Percentiles rank a stretch among this genome's conserved stretches.
These are phyloP conservation scores for Microctenopoma stevenorrisi DNA, from an alignment of 2,797 vertebrate genomes.

Conservation along the genomic window DNA sequence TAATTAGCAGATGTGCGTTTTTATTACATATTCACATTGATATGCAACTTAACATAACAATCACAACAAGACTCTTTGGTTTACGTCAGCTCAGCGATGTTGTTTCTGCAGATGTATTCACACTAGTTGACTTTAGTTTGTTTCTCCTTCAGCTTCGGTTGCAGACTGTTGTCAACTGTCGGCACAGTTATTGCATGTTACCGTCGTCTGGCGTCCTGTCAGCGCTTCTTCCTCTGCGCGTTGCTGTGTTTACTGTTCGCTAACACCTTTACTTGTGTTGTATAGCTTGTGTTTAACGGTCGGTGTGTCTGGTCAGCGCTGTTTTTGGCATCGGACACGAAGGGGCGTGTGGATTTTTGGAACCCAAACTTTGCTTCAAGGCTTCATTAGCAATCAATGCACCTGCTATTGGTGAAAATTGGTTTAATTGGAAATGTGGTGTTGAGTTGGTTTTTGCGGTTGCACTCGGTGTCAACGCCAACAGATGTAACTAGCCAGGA, in stretches of 20 bases:
- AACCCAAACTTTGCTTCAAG: conserved; percentile 3
- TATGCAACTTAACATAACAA: conserved; percentile 43
- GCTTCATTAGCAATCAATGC: not conserved
- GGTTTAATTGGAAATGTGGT: not conserved
- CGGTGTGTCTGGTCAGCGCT: not conserved
- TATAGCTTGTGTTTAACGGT: not conserved
- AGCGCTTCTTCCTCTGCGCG: conserved; percentile 25
- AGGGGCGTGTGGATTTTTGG: not conserved
- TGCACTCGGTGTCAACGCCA: not conserved
- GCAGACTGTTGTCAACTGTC: conserved; percentile 10
- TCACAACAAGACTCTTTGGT: conserved; percentile 33
- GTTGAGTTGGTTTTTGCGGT: not conserved
- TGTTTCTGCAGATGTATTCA: conserved; percentile 20
- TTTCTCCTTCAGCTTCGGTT: conserved; percentile 6
- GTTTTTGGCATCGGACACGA: not conserved
- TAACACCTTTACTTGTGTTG: conserved; percentile 10
- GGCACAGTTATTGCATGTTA: conserved; percentile 8
- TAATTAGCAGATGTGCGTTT: conserved; percentile 30
- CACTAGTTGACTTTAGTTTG: conserved; percentile 10
- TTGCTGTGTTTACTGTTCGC: conserved; percentile 15
- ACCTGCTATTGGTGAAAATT: not conserved
- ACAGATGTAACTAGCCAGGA: not conserved
- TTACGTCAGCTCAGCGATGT: conserved; percentile 20
- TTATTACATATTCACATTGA: conserved; percentile 30
- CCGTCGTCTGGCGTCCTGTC: conserved; percentile 16